Base-by-base conservation (phyloP, 2,113 vertebrate genomes). In the Pteropus alecto region DNA sequence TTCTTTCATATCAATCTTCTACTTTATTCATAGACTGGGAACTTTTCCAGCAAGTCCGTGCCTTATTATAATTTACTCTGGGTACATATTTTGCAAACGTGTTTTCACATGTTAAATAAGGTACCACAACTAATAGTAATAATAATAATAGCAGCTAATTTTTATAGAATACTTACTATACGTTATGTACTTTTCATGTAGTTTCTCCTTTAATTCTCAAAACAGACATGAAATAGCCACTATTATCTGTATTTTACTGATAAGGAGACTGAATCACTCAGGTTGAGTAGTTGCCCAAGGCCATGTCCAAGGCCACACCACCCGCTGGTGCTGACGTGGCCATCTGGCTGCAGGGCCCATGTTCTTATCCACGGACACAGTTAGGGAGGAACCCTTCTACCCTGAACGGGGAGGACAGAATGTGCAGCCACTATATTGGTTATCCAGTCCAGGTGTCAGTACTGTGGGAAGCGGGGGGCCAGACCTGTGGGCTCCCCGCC, bases 11-110 rank as follows among this genome's bases (percentile, higher is more conserved):
- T 65, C 74, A 63, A 2, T 86, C 78, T 73, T 71, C 48, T 61
- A 54, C 65, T 51, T 93, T 92, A 68, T 76, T 68, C 78, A 41
- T n/a, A 87, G 41, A 77, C 43, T 48, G n/a, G 18, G 61, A 67
- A 56, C 58, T 84, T 81, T 63, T 46, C 71, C 46, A 82, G 68
- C 18, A 61, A 85, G 30, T 87, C 26, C 56, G 33, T 19, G 7
- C 48, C 61, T 58, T 22, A 19, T 19, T 43, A 58, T 82, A 79
- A 82, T 38, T 46, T 51, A 28, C n/a, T 92, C 65, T 12, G 15
- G 21, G 21, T 74, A 38, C 19, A 18, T 15, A 84, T 79, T 84
- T 60, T 46, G n/a, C 60, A 96, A 51, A 38, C 61, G 61, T 28
- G 33, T 41, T 92, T 63, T 71, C 46, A 67, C 33, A 0, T 67